Percentiles rank a stretch among this genome's conserved stretches.
Evolutionary conservation across 2,797 vertebrate genomes (phyloP).

Genomic region (Lepidocolaptes lacrymiger): DNA sequence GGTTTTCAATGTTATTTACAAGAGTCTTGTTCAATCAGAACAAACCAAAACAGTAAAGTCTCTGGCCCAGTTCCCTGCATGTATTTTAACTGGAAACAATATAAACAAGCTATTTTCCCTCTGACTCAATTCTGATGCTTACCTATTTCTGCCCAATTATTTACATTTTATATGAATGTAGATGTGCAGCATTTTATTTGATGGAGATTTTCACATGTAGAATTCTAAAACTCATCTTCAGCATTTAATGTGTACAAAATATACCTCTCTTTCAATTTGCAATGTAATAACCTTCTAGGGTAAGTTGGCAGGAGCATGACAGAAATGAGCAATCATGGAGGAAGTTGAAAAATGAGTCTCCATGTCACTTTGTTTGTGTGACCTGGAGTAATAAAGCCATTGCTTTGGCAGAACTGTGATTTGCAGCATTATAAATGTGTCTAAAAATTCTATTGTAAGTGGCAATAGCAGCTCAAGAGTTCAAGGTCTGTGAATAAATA

Average conservation of each 20-base stretch:
- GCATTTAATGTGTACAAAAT: not conserved
- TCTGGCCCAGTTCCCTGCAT: not conserved
- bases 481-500: not conserved
- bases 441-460: not conserved
- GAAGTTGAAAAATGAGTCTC: not conserved
- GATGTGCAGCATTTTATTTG: not conserved
- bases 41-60: constrained; percentile 5
- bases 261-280: not conserved
- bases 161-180: not conserved
- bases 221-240: not conserved
- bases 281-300: not conserved
- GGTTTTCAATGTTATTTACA: not conserved
- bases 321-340: not conserved
- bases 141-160: not conserved
- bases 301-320: not conserved
- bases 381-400: not conserved
- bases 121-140: not conserved
- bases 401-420: not conserved
- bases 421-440: not conserved
- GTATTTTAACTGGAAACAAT: constrained; percentile 3
- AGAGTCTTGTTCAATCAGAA: not conserved
- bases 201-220: not conserved
- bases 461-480: not conserved
- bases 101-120: not conserved
- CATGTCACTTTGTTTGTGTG: not conserved